These are phyloP conservation scores for Paramuricea clavata DNA, from an alignment of 92 coral and sea anemone genomes.

Conservation along the genomic window DNA sequence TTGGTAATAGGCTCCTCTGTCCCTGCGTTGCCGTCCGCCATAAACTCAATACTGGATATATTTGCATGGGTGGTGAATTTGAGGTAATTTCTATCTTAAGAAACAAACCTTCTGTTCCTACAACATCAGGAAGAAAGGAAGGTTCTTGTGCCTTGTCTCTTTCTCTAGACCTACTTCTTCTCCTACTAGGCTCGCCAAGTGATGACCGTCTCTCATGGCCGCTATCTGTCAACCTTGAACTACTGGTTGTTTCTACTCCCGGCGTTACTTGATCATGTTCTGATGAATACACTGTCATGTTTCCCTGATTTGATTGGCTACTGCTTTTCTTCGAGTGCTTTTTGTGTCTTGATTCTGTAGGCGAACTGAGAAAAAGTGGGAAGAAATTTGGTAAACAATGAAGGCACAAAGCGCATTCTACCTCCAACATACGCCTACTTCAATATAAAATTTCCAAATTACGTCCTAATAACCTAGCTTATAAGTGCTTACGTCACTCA, in stretches of 20 bases:
- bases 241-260: constrained; percentile 80
- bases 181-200: constrained; percentile 78
- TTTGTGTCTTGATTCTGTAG: constrained; percentile 84
- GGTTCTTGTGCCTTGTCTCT: constrained; percentile 88
- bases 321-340: constrained; percentile 81
- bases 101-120: constrained; percentile 87
- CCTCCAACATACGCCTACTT: too few relatives aligned
- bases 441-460: too few relatives aligned
- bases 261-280: constrained; percentile 84
- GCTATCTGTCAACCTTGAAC: constrained; percentile 78
- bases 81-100: not conserved
- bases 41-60: too few relatives aligned
- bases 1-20: not conserved
- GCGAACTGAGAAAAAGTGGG: constrained; percentile 64
- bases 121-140: constrained; percentile 92
- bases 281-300: constrained; percentile 68
- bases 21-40: not conserved
- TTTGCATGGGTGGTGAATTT: not conserved
- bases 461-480: too few relatives aligned
- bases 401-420: too few relatives aligned
- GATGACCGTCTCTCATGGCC: constrained; percentile 84
- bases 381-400: too few relatives aligned
- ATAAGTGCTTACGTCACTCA: too few relatives aligned
- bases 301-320: constrained; percentile 84
- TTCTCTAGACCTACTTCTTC: constrained; percentile 77